Conservation (phyloP, 2,888 invertebrate genomes). For the Drosophila anceps region DNA sequence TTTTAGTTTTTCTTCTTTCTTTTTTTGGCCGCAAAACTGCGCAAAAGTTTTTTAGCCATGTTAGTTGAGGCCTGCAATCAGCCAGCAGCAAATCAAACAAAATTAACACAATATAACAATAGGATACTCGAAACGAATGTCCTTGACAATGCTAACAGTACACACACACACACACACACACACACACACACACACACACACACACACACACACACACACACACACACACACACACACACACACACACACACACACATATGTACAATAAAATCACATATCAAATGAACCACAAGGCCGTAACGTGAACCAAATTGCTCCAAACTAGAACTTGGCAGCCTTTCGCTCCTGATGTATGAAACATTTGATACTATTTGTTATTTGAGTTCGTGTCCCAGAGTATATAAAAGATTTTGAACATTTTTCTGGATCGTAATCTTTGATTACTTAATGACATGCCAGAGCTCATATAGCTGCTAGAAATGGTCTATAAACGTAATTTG, state of each 20-base stretch:
- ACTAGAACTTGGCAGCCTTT: not conserved
- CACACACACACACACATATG: no score
- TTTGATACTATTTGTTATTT: constrained; percentile 4
- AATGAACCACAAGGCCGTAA: constrained; percentile 3
- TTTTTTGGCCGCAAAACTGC: constrained; percentile 17
- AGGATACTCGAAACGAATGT: constrained; percentile 28
- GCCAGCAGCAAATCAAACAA: constrained; percentile 46
- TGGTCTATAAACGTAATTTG: not conserved
- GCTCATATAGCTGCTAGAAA: not conserved
- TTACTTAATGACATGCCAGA: not conserved
- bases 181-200: no score
- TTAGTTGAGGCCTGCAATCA: constrained; percentile 34
- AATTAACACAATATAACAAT: constrained; percentile 56
- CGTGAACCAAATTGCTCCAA: constrained; percentile 1
- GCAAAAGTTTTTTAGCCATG: constrained; percentile 34
- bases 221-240: no score
- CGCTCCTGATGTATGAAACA: not conserved
- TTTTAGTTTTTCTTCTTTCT: not conserved
- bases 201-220: not conserved
- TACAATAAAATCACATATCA: constrained; percentile 4
- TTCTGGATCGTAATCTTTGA: no score
- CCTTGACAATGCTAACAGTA: constrained; percentile 27
- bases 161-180: not conserved
- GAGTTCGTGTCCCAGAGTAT: not conserved
- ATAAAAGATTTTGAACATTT: not conserved